Evolutionary conservation across 2,113 vertebrate genomes (phyloP).

Genomic region (Laterallus jamaicensis): DNA sequence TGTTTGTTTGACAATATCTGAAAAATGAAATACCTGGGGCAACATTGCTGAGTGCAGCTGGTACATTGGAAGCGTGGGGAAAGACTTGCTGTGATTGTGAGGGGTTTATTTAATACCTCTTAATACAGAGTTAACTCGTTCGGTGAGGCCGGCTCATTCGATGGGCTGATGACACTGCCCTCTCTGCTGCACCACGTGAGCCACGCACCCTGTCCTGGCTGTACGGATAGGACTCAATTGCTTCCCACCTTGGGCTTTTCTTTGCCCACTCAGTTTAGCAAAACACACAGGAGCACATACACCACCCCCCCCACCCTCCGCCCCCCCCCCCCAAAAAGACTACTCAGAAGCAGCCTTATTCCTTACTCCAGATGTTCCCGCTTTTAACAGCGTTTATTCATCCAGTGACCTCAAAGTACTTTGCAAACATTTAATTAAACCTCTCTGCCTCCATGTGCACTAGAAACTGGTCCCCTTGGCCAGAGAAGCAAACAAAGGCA

Average conservation of each 20-base stretch:
- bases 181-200: accelerated
- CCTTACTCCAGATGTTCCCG: neutral
- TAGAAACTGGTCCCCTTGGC: neutral
- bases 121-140: neutral
- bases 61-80: neutral
- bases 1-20: conserved; percentile 61
- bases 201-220: neutral
- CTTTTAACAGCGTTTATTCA: neutral
- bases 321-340: too few relatives aligned
- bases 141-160: neutral
- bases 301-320: accelerated
- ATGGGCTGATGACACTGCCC: neutral
- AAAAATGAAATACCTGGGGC: conserved; percentile 62
- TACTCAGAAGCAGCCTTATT: neutral
- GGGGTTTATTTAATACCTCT: neutral
- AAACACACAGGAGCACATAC: neutral
- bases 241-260: neutral
- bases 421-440: neutral
- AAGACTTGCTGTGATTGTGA: conserved; percentile 3
- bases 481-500: neutral
- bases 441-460: neutral
- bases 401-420: neutral
- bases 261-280: neutral
- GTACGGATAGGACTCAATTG: neutral
- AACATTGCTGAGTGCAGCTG: neutral